Evolutionary conservation across 37 sponge, comb jelly and placozoan species (phyloP), one percentile per base, ranked within the genome.

Genomic region (Agelas oroides): DNA sequence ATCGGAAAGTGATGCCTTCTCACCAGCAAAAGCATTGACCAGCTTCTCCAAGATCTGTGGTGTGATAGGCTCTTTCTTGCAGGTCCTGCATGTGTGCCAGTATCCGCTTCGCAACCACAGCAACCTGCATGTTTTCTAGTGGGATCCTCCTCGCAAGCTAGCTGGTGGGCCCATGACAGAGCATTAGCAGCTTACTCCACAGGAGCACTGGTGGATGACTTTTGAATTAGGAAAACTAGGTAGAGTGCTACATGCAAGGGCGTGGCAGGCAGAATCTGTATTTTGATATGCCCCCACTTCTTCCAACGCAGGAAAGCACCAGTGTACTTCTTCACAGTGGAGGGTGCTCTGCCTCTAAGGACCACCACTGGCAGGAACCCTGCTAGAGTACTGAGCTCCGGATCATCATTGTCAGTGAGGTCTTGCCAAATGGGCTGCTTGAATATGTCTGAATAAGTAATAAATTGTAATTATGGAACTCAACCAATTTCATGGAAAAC

Each of bases 241-340:
- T 84, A 84, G 34, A 84, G 76, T 28, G 67, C 76, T 53, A 84
- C 18, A 41, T 75, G 76, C 21, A 55, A 21, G 20, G 46, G 36
- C 54, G 21, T 35, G 30, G 34, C 67, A 21, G 76, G 85, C 34
- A 68, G 38, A 23, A 36, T 28, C 56, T 33, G 61, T 18, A 33
- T 23, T 39, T 72, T 70, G 20, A 23, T 54, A 21, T 33, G 53
- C 20, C 67, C 76, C 85, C 85, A 84, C 54, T 21, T 32, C 85
- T 73, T 75, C 75, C 76, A 84, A 30, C 85, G 52, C 23, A 27
- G 31, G 33, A 75, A 84, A 46, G 85, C 85, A 18, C 76, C 76
- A 40, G 23, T 23, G 37, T 84, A 84, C 57, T 84, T 84, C 34
- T 75, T 84, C n/a, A 76, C 68, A 18, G 85, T 84, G 21, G 56